These are phyloP conservation scores for Sminthurinus aureus DNA, from an alignment of 2,888 invertebrate genomes.

Conservation along the genomic window DNA sequence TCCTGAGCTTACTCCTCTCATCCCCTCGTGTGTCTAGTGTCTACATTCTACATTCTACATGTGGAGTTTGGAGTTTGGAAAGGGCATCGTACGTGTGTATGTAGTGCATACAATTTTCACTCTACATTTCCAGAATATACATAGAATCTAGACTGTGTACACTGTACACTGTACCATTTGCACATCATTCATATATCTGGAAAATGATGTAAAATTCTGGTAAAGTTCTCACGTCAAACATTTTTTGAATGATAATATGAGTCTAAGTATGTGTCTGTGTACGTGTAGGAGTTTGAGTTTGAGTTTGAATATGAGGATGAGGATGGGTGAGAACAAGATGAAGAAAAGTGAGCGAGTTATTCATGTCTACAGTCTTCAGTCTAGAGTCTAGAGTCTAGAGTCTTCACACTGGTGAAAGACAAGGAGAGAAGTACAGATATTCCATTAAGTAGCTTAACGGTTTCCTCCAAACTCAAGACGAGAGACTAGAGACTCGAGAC, in stretches of 20 bases:
- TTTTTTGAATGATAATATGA: neutral
- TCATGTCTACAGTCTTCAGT: neutral
- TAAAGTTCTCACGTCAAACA: neutral
- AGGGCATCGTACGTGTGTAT: too few relatives aligned
- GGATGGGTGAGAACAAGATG: neutral
- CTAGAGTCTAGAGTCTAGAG: too few relatives aligned
- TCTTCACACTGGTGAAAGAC: too few relatives aligned
- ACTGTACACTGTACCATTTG: too few relatives aligned
- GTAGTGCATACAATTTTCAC: too few relatives aligned
- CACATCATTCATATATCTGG: too few relatives aligned
- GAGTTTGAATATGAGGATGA: neutral
- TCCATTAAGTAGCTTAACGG: neutral
- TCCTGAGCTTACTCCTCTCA: neutral
- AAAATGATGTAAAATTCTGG: neutral
- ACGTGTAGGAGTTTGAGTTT: too few relatives aligned
- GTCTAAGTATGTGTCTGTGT: neutral
- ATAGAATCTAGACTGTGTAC: too few relatives aligned
- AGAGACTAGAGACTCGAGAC: too few relatives aligned
- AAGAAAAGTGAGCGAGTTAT: neutral
- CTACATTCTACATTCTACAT: too few relatives aligned
- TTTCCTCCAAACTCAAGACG: neutral
- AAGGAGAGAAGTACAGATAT: neutral
- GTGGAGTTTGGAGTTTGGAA: too few relatives aligned
- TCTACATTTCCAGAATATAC: too few relatives aligned
- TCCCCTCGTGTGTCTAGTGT: neutral